These are phyloP conservation scores for Drosophila mimetica DNA, from an alignment of 2,888 invertebrate genomes.

Conservation along the genomic window DNA sequence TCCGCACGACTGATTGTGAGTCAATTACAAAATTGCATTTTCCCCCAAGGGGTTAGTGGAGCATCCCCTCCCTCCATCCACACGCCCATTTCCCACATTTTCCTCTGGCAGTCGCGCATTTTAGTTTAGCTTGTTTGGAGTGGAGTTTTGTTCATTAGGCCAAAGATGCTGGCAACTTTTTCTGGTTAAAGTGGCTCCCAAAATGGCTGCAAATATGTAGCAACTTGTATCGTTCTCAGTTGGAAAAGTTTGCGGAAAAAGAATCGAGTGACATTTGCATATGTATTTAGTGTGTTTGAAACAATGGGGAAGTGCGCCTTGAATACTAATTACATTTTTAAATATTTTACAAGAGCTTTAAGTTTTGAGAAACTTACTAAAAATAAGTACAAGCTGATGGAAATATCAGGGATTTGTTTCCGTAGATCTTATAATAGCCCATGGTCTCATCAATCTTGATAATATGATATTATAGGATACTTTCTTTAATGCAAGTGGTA, in stretches of 20 bases:
- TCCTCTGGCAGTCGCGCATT: slow-evolving; percentile 3
- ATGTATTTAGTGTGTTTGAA: not conserved
- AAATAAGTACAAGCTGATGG: too few relatives aligned
- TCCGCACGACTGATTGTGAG: slow-evolving; percentile 52
- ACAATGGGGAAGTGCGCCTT: not conserved
- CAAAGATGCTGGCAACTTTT: slow-evolving; percentile 29
- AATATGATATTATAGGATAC: too few relatives aligned
- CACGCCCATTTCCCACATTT: not conserved
- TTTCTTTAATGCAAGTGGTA: too few relatives aligned
- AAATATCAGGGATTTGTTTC: too few relatives aligned
- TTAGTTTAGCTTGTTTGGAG: slow-evolving; percentile 14
- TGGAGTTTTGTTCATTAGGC: slow-evolving; percentile 35
- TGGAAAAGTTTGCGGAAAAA: slow-evolving; percentile 8
- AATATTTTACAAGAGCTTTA: not conserved
- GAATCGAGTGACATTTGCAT: not conserved
- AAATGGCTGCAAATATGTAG: slow-evolving; percentile 15
- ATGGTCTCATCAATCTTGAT: too few relatives aligned
- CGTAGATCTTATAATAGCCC: too few relatives aligned
- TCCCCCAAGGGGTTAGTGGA: slow-evolving; percentile 9
- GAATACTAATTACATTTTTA: not conserved
- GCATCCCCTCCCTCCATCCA: not conserved
- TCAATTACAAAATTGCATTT: slow-evolving; percentile 55
- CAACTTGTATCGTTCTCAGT: slow-evolving; percentile 7
- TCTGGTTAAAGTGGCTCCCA: slow-evolving; percentile 17
- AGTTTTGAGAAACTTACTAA: too few relatives aligned